A percentile compares a stretch with the other conserved stretches of the same genome.
Evolutionary conservation across 2,888 invertebrate genomes (phyloP).

Genomic region (Stenoptilia bipunctidactyla): DNA sequence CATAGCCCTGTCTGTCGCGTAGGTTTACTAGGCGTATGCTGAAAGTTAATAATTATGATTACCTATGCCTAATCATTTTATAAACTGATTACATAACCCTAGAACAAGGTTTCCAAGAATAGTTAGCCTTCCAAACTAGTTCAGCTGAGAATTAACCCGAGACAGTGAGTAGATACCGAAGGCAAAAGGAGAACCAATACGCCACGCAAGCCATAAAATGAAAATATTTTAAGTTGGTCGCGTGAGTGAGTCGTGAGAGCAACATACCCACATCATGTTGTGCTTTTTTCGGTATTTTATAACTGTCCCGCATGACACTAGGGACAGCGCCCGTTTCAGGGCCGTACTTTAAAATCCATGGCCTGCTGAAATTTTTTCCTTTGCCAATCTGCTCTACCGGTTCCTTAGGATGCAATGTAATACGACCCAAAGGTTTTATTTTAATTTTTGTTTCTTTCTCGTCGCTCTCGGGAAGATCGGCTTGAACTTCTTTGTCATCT

Average conservation of each 20-base stretch:
- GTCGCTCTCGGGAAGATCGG: slow-evolving; percentile 39
- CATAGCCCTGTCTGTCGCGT: no score
- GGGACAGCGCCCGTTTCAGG: slow-evolving; percentile 38
- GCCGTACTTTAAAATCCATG: slow-evolving; percentile 60
- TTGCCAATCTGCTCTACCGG: slow-evolving; percentile 52
- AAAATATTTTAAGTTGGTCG: neutral
- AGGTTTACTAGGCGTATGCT: no score
- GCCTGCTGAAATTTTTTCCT: slow-evolving; percentile 45
- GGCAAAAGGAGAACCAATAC: neutral
- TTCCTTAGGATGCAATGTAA: slow-evolving; percentile 46
- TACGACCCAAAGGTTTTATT: slow-evolving; percentile 45
- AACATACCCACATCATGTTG: slow-evolving; percentile 32
- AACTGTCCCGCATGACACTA: slow-evolving; percentile 50
- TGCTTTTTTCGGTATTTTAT: slow-evolving; percentile 33
- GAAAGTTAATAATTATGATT: no score
- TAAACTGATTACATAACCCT: no score
- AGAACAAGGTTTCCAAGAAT: no score
- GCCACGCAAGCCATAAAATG: neutral
- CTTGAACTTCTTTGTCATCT: slow-evolving; percentile 40
- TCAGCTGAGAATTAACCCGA: no score
- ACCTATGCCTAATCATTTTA: no score
- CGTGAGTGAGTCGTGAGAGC: neutral
- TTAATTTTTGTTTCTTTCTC: slow-evolving; percentile 34
- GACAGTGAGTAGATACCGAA: no score
- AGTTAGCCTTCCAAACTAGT: no score